These are phyloP conservation scores for Microcebus tavaratra DNA, from an alignment of 2,113 vertebrate species.

Conservation along the genomic window DNA sequence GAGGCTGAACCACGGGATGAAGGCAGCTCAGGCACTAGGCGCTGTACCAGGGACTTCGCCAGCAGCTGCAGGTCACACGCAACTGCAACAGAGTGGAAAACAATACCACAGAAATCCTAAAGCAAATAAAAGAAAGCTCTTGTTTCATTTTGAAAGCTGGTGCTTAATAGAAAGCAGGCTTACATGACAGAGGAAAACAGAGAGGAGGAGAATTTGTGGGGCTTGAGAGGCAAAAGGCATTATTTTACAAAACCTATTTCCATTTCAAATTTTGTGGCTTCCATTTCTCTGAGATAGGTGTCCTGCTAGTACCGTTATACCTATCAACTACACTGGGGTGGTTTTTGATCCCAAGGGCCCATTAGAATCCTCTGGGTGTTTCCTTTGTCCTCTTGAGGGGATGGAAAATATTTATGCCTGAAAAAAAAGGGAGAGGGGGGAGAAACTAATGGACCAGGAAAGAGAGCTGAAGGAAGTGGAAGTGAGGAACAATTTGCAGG, in stretches of 20 bases:
- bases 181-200: neutral
- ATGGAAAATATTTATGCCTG: neutral
- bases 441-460: neutral
- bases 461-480: neutral
- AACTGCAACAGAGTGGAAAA: neutral
- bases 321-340: neutral
- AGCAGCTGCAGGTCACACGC: neutral
- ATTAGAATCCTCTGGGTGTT: neutral
- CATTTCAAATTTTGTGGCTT: neutral
- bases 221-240: neutral
- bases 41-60: neutral
- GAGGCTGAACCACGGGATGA: accelerated
- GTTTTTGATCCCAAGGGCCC: neutral
- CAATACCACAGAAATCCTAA: neutral
- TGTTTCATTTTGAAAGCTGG: neutral
- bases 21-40: neutral
- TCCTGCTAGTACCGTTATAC: neutral
- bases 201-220: neutral
- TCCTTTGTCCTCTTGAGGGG: neutral
- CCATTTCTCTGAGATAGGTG: neutral
- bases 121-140: neutral
- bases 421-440: neutral
- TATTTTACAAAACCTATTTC: neutral
- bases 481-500: neutral
- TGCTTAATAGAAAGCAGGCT: neutral